Percentiles rank a stretch among this genome's conserved stretches.
These are phyloP conservation scores for Sebastes steindachneri DNA, from an alignment of 2,797 vertebrate species.

Conservation along the genomic window DNA sequence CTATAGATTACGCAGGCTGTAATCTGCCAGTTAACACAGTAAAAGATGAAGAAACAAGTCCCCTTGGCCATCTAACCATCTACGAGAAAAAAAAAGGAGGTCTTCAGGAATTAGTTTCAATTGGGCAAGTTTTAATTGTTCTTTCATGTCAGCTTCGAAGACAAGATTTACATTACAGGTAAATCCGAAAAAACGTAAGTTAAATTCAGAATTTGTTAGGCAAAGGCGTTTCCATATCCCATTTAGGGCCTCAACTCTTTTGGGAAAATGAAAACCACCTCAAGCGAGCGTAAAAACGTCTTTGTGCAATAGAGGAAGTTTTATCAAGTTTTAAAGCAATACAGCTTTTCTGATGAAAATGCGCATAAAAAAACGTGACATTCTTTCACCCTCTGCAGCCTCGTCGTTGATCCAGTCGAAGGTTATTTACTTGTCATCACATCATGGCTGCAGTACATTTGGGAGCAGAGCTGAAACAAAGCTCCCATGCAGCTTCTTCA, in stretches of 20 bases:
- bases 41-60: too few relatives aligned
- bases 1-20: too few relatives aligned
- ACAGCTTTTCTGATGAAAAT: background rate
- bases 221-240: too few relatives aligned
- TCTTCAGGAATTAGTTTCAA: too few relatives aligned
- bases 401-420: conserved; percentile 1
- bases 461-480: conserved; percentile 53
- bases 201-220: too few relatives aligned
- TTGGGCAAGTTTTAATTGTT: too few relatives aligned
- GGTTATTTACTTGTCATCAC: conserved; percentile 18
- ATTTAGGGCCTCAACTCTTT: background rate
- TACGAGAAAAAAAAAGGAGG: too few relatives aligned
- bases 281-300: background rate
- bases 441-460: conserved; percentile 18
- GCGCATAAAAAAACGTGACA: background rate
- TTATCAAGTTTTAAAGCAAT: background rate
- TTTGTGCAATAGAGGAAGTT: background rate
- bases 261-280: background rate
- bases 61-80: too few relatives aligned
- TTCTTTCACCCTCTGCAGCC: background rate
- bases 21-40: too few relatives aligned
- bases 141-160: too few relatives aligned
- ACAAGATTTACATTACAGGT: too few relatives aligned
- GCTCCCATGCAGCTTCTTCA: conserved; percentile 34
- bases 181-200: rapidly evolving